phyloP scores from a whole-genome alignment of 2,113 vertebrate species.

The Antechinus stuartii region DNA sequence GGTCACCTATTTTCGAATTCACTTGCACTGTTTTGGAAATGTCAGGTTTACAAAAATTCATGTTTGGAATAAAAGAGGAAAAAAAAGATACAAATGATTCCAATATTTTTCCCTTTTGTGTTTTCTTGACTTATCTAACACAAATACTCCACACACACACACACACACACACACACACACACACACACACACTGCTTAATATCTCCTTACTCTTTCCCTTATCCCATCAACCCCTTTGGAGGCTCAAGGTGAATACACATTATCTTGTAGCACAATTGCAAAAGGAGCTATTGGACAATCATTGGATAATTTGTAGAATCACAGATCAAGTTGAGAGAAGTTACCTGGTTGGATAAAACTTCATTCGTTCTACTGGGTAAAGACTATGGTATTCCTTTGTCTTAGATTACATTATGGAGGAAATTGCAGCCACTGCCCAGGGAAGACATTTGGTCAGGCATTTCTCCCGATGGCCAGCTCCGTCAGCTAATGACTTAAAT shows the following conservation, averaged over 20 bases:
- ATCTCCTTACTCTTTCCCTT: slow-evolving; percentile 34
- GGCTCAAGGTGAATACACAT: not conserved
- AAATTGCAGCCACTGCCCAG: not conserved
- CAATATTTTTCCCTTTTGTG: slow-evolving; percentile 28
- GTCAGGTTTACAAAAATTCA: slow-evolving; percentile 84
- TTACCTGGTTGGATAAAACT: not conserved
- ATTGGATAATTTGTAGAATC: not conserved
- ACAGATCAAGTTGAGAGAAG: not conserved
- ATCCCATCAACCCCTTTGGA: not conserved
- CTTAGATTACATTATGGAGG: not conserved
- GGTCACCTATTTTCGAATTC: slow-evolving; percentile 84
- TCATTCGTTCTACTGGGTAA: not conserved
- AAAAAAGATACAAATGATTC: slow-evolving; percentile 76
- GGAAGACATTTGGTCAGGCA: not conserved
- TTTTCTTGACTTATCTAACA: slow-evolving; percentile 48
- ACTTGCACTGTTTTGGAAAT: slow-evolving; percentile 87
- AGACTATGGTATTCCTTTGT: not conserved
- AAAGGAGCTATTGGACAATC: not conserved
- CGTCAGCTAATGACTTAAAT: not conserved
- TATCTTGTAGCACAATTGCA: not conserved
- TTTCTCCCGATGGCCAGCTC: not conserved
- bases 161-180: not conserved
- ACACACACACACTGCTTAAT: not conserved
- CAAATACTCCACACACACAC: too few species aligned
- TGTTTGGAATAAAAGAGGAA: slow-evolving; percentile 82